Evolutionary conservation across 2,888 invertebrate species (phyloP), one percentile per base, ranked within the genome.

Genomic region (Drosophila vallismaia): DNA sequence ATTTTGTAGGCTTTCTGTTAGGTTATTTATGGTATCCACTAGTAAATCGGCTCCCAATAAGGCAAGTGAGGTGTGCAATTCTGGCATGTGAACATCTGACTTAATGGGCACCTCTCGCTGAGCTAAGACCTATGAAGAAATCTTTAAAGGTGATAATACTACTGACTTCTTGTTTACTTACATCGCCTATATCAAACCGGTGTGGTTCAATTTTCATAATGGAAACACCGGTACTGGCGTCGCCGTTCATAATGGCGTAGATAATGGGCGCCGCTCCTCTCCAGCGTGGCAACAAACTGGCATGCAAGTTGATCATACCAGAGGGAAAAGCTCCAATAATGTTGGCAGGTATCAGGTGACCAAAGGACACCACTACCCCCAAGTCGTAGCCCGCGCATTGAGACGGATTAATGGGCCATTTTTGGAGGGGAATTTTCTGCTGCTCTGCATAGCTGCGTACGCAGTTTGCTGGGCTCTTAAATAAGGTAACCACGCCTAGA

Each of bases 231-330:
- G 97, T 96, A 75, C 93, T 92, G 9, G 90, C 88, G 89, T 98
- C 98, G 9, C 97, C 97, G 90, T 96, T 94, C 82, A 97, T 94
- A 53, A 99, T 92, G 0, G 98, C 94, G 91, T 98, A 94, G 55
- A 96, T 94, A 50, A 98, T 95, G 0, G 99, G 99, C 0, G 98
- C 96, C 8, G 98, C 97, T 5, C 99, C 99, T 77, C 98, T 93
- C 97, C 97, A 98, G 58, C 95, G 93, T 0, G 99, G 99, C 71
- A 99, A 92, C 51, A 98, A 91, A 92, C 98, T 98, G 0, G 96
- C 97, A 91, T 99, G 99, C 0, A 98, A 95, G 93, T 99, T 99
- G 33, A 98, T 92, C 93, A 98, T 97, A 28, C 98, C 98, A 84
- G 96, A 97, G 60, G 96, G 95, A 92, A 98, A 98, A 64, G 94